Evolutionary conservation across 2,113 vertebrate species (phyloP).

Genomic region (Pachypanchax playfairii): DNA sequence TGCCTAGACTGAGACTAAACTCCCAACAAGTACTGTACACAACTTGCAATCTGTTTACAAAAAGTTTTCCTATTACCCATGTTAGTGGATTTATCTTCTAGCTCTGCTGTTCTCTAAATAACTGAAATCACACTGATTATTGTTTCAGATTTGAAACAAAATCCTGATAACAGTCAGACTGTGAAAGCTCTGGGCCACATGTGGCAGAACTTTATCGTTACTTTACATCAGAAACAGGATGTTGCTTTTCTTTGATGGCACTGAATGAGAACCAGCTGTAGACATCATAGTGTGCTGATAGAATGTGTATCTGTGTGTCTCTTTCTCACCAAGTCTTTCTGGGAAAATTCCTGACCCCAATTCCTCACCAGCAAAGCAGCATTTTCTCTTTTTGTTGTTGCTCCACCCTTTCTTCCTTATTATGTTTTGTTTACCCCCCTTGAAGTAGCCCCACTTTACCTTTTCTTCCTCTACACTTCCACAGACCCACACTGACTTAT

Average conservation of each 20-base stretch:
- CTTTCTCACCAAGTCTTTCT: constrained; percentile 60
- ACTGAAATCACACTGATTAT: constrained; percentile 14
- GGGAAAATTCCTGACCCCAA: constrained; percentile 82
- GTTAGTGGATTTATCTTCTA: constrained; percentile 28
- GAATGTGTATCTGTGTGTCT: constrained; percentile 25
- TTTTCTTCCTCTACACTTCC: constrained; percentile 24
- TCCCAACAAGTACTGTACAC: constrained; percentile 31
- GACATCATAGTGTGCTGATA: constrained; percentile 46
- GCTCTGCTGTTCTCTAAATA: constrained; percentile 5
- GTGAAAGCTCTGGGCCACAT: constrained; percentile 21
- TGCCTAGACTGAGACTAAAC: constrained; percentile 40
- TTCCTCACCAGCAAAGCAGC: constrained; percentile 56
- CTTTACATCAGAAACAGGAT: constrained; percentile 78
- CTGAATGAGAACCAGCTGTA: constrained; percentile 83
- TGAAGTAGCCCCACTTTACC: constrained; percentile 37
- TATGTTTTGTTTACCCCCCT: constrained; percentile 78
- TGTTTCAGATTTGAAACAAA: neutral
- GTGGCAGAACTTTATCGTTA: constrained; percentile 52
- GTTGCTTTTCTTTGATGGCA: constrained; percentile 58
- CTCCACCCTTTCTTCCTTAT: constrained; percentile 48
- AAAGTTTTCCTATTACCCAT: constrained; percentile 1
- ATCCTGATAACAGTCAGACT: constrained; percentile 5
- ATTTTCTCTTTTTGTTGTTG: constrained; percentile 40
- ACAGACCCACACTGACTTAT: constrained; percentile 60
- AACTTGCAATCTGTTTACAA: constrained; percentile 59